phyloP scores from a whole-genome alignment of 2,113 vertebrate species.

The Haplochromis vanheusdeni region DNA sequence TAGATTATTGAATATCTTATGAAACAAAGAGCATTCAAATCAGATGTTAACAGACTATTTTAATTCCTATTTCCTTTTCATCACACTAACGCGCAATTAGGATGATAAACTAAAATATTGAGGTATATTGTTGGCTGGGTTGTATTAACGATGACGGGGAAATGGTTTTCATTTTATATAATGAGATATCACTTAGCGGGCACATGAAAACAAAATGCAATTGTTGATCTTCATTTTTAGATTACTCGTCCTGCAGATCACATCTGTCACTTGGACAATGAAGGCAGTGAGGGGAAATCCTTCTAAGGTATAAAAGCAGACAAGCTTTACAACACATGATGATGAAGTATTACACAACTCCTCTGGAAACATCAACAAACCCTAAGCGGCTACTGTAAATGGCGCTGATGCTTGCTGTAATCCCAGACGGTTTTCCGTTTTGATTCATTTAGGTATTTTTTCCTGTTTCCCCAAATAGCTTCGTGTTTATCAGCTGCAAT shows the following conservation, averaged over 20 bases:
- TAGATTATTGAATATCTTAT: not conserved
- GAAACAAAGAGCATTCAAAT: not conserved
- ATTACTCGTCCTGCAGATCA: not conserved
- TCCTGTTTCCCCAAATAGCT: constrained; percentile 36
- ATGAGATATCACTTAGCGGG: not conserved
- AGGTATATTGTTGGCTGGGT: not conserved
- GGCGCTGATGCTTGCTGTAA: constrained; percentile 1
- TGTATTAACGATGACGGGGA: not conserved
- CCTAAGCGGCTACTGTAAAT: constrained; percentile 17
- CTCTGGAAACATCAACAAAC: constrained; percentile 10
- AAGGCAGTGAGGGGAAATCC: not conserved
- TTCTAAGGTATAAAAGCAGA: not conserved
- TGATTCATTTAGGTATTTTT: constrained; percentile 44
- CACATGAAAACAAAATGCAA: not conserved
- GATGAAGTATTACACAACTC: constrained; percentile 3
- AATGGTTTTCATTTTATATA: not conserved
- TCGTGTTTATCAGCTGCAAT: constrained; percentile 43
- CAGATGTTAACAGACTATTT: not conserved
- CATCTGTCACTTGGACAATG: not conserved
- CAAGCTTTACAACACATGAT: not conserved
- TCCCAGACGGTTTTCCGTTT: not conserved
- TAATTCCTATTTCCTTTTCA: not conserved
- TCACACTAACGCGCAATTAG: not conserved
- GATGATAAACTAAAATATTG: not conserved
- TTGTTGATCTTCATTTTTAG: not conserved